A percentile compares a stretch with the other conserved stretches of the same genome.
These are phyloP conservation scores for Drosophila arawakana DNA, from an alignment of 1,140 invertebrate genomes.

Conservation along the genomic window DNA sequence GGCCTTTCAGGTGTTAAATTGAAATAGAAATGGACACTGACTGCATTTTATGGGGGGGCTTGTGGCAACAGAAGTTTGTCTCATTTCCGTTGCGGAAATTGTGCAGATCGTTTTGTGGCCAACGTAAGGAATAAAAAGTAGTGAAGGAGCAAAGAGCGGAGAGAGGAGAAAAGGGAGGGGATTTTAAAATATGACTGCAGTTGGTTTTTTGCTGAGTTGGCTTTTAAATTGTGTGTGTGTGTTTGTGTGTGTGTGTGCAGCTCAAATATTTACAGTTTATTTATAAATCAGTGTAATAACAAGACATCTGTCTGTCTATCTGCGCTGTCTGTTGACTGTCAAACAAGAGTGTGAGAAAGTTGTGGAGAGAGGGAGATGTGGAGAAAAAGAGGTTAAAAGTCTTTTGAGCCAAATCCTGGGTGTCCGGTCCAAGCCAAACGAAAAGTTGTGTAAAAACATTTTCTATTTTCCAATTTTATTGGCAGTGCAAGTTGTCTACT, in stretches of 20 bases:
- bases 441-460: slow-evolving; percentile 77
- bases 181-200: slow-evolving; percentile 20
- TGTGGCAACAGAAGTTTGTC: slow-evolving; percentile 25
- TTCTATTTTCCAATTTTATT: slow-evolving; percentile 81
- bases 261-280: slow-evolving; percentile 81
- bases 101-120: slow-evolving; percentile 45
- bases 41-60: background rate
- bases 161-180: background rate
- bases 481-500: slow-evolving; percentile 56
- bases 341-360: slow-evolving; percentile 26
- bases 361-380: background rate
- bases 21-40: slow-evolving; percentile 4
- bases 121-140: background rate
- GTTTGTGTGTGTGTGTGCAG: slow-evolving; percentile 31
- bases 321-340: slow-evolving; percentile 57
- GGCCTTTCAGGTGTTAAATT: slow-evolving; percentile 13
- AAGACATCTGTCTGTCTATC: slow-evolving; percentile 65
- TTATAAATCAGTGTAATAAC: slow-evolving; percentile 83
- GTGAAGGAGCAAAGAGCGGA: background rate
- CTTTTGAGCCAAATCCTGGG: slow-evolving; percentile 36
- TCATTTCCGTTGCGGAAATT: slow-evolving; percentile 53
- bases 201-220: slow-evolving; percentile 43
- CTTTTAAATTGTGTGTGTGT: slow-evolving; percentile 34
- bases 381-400: slow-evolving; percentile 18
- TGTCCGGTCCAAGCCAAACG: slow-evolving; percentile 60